Base-by-base conservation (phyloP, 2,113 vertebrate genomes). In the Hippocampus barbouri region DNA sequence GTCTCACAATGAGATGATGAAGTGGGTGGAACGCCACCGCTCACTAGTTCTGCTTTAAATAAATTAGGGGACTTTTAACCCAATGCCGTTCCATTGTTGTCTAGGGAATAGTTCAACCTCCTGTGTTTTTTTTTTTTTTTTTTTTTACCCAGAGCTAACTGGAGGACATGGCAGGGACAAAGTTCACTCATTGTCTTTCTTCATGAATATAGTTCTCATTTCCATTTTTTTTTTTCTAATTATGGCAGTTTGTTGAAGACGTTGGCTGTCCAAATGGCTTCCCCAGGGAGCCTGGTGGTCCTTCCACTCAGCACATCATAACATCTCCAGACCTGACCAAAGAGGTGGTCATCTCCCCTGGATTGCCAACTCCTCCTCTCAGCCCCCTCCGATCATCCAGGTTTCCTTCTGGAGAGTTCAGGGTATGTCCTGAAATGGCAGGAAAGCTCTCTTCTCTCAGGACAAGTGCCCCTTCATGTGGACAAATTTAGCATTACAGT, bases 321-420 rank as follows among this genome's bases (percentile, higher is more conserved):
- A 83, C 84, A 6, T 71, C 88, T 71, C 88, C 84, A n/a, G 90
- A 92, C 69, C 65, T 92, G 87, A 82, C 75, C 63, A 84, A 82
- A 49, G 86, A 87, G 61, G 89, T 93, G 47, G 79, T 92, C 78
- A 91, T 92, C 85, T 92, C 91, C 16, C 86, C 91, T 6, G 91
- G 91, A 56, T 82, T 91, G 27, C 89, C 88, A 1, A 88, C 89
- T 3, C 86, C 81, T 1, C 93, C 93, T 56, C 79, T 82, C 51
- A 90, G 82, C 2, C 84, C 88, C 0, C 91, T 69, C 70, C 78
- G 71, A 72, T 75, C 79, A 0, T 23, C 54, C 0, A 27, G 43
- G 8, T 67, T 69, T 53, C 74, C 77, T 5, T 60, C 69, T 60
- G 78, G 78, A 68, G 85, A 88, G 45, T 30, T 69, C 27, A 90